A percentile compares a stretch with the other conserved stretches of the same genome.
Conservation (phyloP, 2,797 vertebrate genomes). For the Enoplosus armatus region DNA sequence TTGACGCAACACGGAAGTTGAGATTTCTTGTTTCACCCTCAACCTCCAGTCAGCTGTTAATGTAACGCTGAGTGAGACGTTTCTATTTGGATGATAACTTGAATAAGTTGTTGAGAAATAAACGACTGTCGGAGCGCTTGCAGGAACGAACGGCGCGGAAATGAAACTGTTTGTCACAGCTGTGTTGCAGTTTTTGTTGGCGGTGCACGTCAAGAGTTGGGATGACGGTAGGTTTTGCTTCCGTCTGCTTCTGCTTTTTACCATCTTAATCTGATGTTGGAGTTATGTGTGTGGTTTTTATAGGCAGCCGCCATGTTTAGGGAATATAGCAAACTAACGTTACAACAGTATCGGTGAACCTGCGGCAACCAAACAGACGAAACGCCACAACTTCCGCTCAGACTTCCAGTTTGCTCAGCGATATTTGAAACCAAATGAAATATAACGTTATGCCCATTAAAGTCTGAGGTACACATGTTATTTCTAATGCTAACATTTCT, state of each 20-base stretch:
- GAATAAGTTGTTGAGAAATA: background rate
- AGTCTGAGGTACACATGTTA: too few relatives aligned
- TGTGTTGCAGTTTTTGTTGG: constrained; percentile 31
- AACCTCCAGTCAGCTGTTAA: background rate
- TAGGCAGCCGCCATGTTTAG: background rate
- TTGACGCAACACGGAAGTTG: constrained; percentile 16
- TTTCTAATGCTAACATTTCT: background rate
- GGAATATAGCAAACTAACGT: background rate
- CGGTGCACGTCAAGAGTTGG: constrained; percentile 57
- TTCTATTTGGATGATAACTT: fast-evolving
- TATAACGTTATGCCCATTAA: too few relatives aligned
- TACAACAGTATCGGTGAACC: background rate
- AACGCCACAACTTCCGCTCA: background rate
- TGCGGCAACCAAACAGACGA: background rate
- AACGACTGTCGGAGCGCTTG: background rate
- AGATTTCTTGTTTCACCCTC: too few relatives aligned
- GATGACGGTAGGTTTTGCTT: constrained; percentile 62
- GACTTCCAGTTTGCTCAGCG: background rate
- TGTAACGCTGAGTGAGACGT: background rate
- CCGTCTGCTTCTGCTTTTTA: background rate
- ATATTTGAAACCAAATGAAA: background rate
- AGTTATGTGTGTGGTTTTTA: background rate
- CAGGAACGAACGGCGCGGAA: background rate
- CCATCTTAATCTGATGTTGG: too few relatives aligned
- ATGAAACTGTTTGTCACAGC: constrained; percentile 19